Evolutionary conservation across 2,888 invertebrate genomes (phyloP).

Genomic region (Brassicogethes aeneus): DNA sequence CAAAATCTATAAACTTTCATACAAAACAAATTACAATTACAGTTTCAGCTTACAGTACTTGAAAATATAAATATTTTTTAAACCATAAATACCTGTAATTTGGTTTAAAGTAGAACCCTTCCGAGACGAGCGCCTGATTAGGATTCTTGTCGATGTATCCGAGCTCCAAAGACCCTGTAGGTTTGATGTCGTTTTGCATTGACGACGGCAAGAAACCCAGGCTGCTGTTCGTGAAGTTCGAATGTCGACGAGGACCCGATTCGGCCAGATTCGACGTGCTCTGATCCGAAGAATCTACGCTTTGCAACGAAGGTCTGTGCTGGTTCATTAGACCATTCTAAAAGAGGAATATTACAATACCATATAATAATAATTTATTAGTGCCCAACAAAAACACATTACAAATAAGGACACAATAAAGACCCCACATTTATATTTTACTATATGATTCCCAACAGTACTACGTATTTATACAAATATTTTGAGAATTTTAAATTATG

Average conservation of each 20-base stretch:
- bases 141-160: constrained; percentile 42
- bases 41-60: too few relatives aligned
- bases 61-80: too few relatives aligned
- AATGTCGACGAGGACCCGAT: constrained; percentile 42
- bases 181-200: constrained; percentile 39
- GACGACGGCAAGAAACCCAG: constrained; percentile 44
- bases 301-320: constrained; percentile 37
- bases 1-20: too few relatives aligned
- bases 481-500: too few relatives aligned
- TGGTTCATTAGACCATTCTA: constrained; percentile 43
- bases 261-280: constrained; percentile 23
- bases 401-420: too few relatives aligned
- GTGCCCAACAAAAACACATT: too few relatives aligned
- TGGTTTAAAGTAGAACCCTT: constrained; percentile 36
- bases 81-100: constrained; percentile 14
- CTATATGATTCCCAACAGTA: too few relatives aligned
- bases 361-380: background rate
- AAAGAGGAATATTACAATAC: too few relatives aligned
- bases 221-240: constrained; percentile 53
- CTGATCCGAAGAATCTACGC: constrained; percentile 35
- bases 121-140: constrained; percentile 33
- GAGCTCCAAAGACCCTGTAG: constrained; percentile 48
- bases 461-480: too few relatives aligned
- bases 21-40: too few relatives aligned
- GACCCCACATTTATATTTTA: too few relatives aligned